Percentiles rank a stretch among this genome's conserved stretches.
phyloP scores from a whole-genome alignment of 2,797 vertebrate genomes.

The Sebastes elongatus region DNA sequence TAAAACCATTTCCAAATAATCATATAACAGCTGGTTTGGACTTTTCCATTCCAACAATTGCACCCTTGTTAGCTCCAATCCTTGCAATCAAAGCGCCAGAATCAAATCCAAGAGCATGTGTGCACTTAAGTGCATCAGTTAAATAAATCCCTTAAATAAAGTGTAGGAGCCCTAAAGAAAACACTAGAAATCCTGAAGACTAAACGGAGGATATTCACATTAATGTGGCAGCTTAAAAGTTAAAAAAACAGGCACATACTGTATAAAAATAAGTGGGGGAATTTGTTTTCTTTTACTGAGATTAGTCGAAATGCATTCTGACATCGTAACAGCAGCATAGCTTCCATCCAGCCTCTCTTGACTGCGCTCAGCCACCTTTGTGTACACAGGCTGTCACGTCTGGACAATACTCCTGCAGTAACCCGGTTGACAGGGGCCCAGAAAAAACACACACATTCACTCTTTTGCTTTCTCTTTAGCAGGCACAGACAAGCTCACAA shows the following conservation, averaged over 20 bases:
- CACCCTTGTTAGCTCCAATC: neutral
- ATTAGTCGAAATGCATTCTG: slow-evolving; percentile 26
- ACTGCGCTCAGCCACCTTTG: slow-evolving; percentile 18
- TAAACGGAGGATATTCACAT: neutral
- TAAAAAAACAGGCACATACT: neutral
- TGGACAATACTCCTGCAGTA: slow-evolving; percentile 38
- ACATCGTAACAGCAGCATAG: slow-evolving; percentile 11
- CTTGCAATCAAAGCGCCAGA: slow-evolving; percentile 7
- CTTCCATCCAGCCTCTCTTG: slow-evolving; percentile 19
- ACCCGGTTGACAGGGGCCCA: slow-evolving; percentile 23
- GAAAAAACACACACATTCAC: slow-evolving; percentile 25
- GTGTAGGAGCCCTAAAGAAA: slow-evolving; percentile 5
- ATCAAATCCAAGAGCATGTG: slow-evolving; percentile 2
- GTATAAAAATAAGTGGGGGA: neutral
- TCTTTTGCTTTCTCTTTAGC: slow-evolving; percentile 15
- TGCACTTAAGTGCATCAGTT: neutral
- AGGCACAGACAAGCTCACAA: slow-evolving; percentile 22
- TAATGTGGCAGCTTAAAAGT: neutral
- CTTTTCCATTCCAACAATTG: neutral
- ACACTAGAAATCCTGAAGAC: neutral
- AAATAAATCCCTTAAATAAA: slow-evolving; percentile 30
- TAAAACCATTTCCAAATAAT: slow-evolving; percentile 1
- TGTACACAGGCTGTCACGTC: slow-evolving; percentile 47
- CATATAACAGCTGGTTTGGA: slow-evolving; percentile 1
- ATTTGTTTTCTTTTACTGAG: slow-evolving; percentile 13